A percentile compares a stretch with the other conserved stretches of the same genome.
Conservation (phyloP, 2,113 vertebrate species). For the Lophochroa leadbeateri region DNA sequence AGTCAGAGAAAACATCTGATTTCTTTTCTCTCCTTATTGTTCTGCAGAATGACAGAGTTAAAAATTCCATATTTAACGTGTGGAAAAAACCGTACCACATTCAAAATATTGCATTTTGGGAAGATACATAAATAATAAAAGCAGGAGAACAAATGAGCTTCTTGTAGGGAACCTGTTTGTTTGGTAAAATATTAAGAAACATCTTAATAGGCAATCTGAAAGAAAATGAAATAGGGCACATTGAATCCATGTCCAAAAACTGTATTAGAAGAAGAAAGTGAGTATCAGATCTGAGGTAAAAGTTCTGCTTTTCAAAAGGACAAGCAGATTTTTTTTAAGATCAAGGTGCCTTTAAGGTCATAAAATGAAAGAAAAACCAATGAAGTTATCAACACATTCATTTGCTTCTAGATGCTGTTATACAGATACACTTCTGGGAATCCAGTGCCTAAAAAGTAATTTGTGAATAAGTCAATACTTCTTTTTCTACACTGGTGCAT, state of each 20-base stretch:
- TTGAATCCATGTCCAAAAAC: neutral
- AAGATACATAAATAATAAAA: neutral
- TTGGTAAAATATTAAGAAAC: neutral
- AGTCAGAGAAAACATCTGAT: constrained; percentile 10
- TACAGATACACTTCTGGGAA: constrained; percentile 10
- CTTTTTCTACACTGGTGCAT: neutral
- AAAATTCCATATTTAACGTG: neutral
- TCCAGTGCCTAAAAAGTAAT: neutral
- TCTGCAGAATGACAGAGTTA: neutral
- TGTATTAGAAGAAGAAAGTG: neutral
- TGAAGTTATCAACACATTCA: neutral
- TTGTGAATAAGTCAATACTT: constrained; percentile 32
- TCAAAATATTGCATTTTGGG: neutral
- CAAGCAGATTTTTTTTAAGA: neutral
- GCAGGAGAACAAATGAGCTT: neutral
- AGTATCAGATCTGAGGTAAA: neutral
- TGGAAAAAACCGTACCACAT: neutral
- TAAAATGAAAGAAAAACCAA: neutral
- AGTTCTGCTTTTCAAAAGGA: neutral
- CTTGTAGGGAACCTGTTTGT: neutral
- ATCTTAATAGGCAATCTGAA: neutral
- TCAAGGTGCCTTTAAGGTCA: neutral
- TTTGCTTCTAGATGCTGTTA: neutral
- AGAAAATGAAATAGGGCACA: neutral
- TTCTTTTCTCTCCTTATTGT: neutral